Evolutionary conservation across 1,140 invertebrate genomes (phyloP).

Genomic region (Copidosoma floridanum): DNA sequence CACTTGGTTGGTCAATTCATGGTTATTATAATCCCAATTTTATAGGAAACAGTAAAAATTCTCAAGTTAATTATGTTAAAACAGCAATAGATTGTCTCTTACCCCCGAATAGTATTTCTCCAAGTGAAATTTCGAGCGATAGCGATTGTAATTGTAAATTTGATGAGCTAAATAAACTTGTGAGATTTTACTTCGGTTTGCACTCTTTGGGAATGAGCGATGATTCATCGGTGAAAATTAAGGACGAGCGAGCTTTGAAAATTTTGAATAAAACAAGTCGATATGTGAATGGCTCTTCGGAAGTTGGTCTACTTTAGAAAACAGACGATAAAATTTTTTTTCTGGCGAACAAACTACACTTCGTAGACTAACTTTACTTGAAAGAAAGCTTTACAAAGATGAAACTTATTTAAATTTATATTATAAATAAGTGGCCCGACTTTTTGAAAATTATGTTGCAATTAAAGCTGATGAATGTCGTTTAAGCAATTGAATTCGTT

Average conservation of each 20-base stretch:
- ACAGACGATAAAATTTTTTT: background rate
- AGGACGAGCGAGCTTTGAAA: background rate
- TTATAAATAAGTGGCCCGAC: too few relatives aligned
- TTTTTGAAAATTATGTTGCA: slow-evolving; percentile 22
- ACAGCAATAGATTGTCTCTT: too few relatives aligned
- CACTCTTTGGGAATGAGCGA: slow-evolving; percentile 16
- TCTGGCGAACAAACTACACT: background rate
- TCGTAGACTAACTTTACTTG: background rate
- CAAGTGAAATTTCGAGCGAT: too few relatives aligned
- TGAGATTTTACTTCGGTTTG: slow-evolving; percentile 11
- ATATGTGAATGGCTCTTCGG: slow-evolving; percentile 12
- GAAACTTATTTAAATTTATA: too few relatives aligned
- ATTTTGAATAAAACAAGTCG: slow-evolving; percentile 12
- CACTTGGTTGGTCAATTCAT: too few relatives aligned
- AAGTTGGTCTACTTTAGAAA: slow-evolving; percentile 28
- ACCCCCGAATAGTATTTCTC: too few relatives aligned
- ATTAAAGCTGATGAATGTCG: background rate
- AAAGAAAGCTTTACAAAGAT: slow-evolving; percentile 12
- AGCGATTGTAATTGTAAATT: too few relatives aligned
- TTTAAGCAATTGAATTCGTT: slow-evolving; percentile 5
- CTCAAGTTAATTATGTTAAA: too few relatives aligned
- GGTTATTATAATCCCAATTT: too few relatives aligned
- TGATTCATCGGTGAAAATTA: background rate
- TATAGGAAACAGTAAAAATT: too few relatives aligned
- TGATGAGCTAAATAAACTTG: background rate